phyloP scores from a whole-genome alignment of 2,797 vertebrate species.

The Hemitrygon akajei region DNA sequence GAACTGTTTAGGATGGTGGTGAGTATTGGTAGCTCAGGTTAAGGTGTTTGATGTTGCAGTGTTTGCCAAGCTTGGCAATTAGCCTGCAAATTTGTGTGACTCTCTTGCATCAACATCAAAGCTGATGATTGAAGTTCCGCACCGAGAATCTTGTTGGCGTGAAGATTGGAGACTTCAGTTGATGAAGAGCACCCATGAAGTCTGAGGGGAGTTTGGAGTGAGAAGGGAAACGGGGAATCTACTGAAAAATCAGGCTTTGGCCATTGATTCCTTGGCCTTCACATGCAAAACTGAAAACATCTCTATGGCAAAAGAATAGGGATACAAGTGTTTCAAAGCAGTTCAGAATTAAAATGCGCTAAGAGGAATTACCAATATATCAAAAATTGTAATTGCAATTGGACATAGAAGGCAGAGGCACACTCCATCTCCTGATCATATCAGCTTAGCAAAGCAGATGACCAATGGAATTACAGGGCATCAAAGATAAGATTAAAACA shows the following conservation, averaged over 20 bases:
- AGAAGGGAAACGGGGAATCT: neutral
- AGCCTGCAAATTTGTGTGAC: no score
- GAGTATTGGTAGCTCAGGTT: no score
- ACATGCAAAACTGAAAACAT: neutral
- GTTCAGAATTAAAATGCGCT: neutral
- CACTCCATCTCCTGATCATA: neutral
- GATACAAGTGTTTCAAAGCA: neutral
- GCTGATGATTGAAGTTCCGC: neutral
- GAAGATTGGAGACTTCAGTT: no score
- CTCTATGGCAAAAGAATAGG: neutral
- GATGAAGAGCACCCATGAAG: no score
- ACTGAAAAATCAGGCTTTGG: neutral
- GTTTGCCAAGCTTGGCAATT: no score
- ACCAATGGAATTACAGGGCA: neutral
- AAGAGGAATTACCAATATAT: neutral
- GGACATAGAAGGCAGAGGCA: neutral
- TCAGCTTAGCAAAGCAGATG: neutral
- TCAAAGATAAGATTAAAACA: neutral
- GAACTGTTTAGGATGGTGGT: no score
- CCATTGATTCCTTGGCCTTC: neutral
- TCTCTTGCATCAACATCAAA: neutral
- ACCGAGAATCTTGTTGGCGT: no score
- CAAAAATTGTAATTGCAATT: neutral
- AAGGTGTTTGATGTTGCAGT: no score
- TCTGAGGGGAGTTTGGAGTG: neutral